phyloP scores from a whole-genome alignment of 2,797 vertebrate species.

The Myotis pilosus region DNA sequence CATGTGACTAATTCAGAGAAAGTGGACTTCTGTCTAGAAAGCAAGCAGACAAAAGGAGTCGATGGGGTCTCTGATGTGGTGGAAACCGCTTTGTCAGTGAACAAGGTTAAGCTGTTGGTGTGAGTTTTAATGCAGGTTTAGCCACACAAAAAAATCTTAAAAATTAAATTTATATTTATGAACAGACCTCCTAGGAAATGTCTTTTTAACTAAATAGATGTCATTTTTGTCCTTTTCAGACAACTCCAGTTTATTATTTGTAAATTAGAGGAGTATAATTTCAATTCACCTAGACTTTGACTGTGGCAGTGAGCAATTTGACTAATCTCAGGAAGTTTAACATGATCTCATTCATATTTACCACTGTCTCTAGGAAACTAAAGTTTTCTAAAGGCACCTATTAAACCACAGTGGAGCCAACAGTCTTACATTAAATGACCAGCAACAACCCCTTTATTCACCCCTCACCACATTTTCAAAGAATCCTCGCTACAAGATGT shows the following conservation, averaged over 20 bases:
- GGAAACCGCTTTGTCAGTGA: not conserved
- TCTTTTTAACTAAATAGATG: not conserved
- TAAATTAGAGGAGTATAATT: not conserved
- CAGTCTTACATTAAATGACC: not conserved
- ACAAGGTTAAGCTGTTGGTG: not conserved
- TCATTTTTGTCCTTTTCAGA: not conserved
- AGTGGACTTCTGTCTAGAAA: not conserved
- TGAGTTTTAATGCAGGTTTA: not conserved
- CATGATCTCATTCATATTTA: not conserved
- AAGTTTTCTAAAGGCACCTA: not conserved
- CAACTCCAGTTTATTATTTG: not conserved
- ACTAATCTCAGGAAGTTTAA: not conserved
- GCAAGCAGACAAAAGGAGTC: not conserved
- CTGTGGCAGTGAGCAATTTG: not conserved
- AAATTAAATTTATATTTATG: not conserved
- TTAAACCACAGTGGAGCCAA: not conserved
- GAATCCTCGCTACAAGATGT: not conserved
- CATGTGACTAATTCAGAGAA: not conserved
- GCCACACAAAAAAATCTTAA: not conserved
- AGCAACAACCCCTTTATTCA: not conserved
- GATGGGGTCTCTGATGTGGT: not conserved
- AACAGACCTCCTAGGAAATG: not conserved
- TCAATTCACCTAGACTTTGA: not conserved
- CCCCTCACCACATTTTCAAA: not conserved
- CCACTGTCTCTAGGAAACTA: not conserved